These are phyloP conservation scores for Oreohelix idahoensis DNA, from an alignment of 1,140 invertebrate species.

Conservation along the genomic window DNA sequence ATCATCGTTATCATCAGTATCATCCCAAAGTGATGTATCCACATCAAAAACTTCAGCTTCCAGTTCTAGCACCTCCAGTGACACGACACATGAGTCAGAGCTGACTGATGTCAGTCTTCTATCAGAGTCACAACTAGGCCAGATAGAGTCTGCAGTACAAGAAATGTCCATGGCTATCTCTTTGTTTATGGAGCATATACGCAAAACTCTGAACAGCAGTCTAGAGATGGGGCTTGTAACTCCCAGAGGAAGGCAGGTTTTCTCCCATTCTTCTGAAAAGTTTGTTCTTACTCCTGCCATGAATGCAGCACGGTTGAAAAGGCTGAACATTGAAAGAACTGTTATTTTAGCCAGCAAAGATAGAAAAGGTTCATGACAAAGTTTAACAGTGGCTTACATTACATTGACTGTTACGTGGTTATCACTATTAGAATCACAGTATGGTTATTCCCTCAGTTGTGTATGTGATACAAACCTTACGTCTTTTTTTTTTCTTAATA, in stretches of 20 bases:
- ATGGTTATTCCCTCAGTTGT: too few species aligned
- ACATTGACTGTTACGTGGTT: too few species aligned
- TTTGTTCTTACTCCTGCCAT: conserved; percentile 16
- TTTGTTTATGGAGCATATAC: conserved; percentile 46
- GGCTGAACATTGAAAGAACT: background rate
- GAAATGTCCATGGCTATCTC: conserved; percentile 52
- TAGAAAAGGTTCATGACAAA: background rate
- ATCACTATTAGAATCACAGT: too few species aligned
- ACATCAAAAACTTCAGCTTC: background rate
- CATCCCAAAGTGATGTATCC: background rate
- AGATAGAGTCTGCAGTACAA: conserved; percentile 54
- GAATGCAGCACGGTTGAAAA: conserved; percentile 12
- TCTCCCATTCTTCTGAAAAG: conserved; percentile 46
- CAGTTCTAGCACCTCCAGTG: background rate
- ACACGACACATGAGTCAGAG: conserved; percentile 19
- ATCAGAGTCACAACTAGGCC: conserved; percentile 57
- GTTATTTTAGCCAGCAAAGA: conserved; percentile 16
- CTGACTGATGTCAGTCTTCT: conserved; percentile 50
- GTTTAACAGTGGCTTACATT: too few species aligned
- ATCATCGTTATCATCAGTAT: background rate
- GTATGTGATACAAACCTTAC: too few species aligned
- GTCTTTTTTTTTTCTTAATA: too few species aligned
- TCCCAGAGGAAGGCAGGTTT: conserved; percentile 39
- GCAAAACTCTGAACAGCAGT: conserved; percentile 33
- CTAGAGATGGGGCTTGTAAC: background rate